Base-by-base conservation (phyloP, 1,140 invertebrate genomes). In the Triops longicaudatus region DNA sequence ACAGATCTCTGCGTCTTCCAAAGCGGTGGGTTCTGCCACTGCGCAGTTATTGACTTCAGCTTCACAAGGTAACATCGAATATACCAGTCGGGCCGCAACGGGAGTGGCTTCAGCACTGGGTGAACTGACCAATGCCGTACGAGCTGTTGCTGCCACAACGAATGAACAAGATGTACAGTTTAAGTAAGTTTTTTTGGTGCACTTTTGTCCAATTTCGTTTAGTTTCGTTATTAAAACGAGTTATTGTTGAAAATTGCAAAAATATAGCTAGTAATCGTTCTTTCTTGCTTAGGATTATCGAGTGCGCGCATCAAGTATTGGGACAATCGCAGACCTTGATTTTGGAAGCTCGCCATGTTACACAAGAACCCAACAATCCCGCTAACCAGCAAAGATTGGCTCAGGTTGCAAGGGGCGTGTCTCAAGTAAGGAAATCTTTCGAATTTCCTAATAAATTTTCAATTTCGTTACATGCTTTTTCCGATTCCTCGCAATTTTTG, bases 31-130 rank as follows among this genome's bases (percentile, higher is more conserved):
- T 17, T 87, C 87, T 10, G 85, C 86, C 11, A 89, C 96, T 82
- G 92, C 94, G 12, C 92, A 95, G 80, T 83, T 98, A 31, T 84
- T 97, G 14, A 95, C 93, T 22, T 94, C 93, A 14, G 92, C 93
- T 12, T 87, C 90, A 75, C 92, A 95, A 84, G 91, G 91, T 44
- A 95, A 96, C 83, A 90, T 93, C 78, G 90, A 90, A 78, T 94
- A 94, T 82, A 93, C 93, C 0, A 92, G 92, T 2, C 89, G 90
- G 77, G 92, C 93, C 11, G 92, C 93, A 1, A 84, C 91, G 72
- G 93, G 96, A 81, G 93, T 91, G 0, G 91, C 92, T 0, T 87
- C 90, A 79, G 88, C 91, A 5, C 83, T 96, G 1, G 87, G 89
- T 77, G 87, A 91, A 63, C 87, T 94, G 27, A 90, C 90, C 0